Evolutionary conservation across 2,113 vertebrate genomes (phyloP).

Genomic region (Calyptommatus sinebrachiatus): DNA sequence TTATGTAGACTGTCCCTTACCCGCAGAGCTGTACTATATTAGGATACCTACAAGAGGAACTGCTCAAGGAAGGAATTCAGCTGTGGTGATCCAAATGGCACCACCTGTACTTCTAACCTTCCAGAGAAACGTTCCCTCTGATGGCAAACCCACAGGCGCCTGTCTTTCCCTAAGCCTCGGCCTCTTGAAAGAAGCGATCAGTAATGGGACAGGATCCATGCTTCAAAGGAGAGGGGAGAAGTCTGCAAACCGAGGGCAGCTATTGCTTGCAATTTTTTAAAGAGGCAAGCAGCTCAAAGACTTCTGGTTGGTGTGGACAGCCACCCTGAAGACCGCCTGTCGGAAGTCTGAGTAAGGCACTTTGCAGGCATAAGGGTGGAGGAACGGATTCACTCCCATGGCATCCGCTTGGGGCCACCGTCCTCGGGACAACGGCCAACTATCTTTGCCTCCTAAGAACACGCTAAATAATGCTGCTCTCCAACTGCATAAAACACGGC

Average conservation of each 20-base stretch:
- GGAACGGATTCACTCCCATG: not conserved
- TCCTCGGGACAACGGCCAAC: not conserved
- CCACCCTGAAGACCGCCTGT: conserved; percentile 54
- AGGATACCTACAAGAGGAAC: not conserved
- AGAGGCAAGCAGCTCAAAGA: not conserved
- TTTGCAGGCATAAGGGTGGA: conserved; percentile 53
- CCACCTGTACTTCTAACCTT: too few relatives aligned
- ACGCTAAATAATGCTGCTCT: not conserved
- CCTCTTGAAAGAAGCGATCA: not conserved
- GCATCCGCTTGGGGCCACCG: not conserved
- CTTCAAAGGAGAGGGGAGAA: too few relatives aligned
- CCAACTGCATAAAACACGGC: not conserved
- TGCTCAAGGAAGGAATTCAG: not conserved
- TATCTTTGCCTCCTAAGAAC: not conserved
- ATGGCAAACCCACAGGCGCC: too few relatives aligned
- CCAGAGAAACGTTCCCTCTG: too few relatives aligned
- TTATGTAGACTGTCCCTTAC: not conserved
- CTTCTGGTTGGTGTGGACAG: conserved; percentile 32
- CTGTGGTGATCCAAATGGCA: not conserved
- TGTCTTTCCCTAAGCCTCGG: not conserved
- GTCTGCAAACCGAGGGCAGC: not conserved
- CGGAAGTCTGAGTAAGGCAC: conserved; percentile 64
- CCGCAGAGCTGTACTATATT: not conserved
- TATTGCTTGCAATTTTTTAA: not conserved
- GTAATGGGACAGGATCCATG: not conserved